Evolutionary conservation across 2,113 vertebrate species (phyloP), one percentile per base, ranked within the genome.

Genomic region (Willisornis vidua): DNA sequence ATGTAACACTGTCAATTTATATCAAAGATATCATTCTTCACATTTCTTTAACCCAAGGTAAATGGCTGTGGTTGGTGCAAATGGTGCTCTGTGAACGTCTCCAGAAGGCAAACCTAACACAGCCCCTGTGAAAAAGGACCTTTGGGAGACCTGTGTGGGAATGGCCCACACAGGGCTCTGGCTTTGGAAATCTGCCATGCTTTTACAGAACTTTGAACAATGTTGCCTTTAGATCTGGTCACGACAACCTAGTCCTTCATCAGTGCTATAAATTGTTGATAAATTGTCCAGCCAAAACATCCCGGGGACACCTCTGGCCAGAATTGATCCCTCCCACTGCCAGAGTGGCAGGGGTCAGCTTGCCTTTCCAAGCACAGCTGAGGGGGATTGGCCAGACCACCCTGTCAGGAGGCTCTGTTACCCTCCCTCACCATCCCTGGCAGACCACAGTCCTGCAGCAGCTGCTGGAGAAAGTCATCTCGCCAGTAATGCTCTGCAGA

Each of bases 381-480:
- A 20, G 59, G 37, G 43, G 65, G 46, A 55, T 59, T 12, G 41
- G 58, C 35, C 63, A n/a, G 29, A 14, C 9, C 51, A 46, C 11
- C 22, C 43, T n/a, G 15, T 15, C 6, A 4, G 3, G 25, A 76
- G 45, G 25, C 7, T 33, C 17, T 37, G 54, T 12, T 17, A 26
- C 51, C 39, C 58, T 23, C n/a, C 26, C 45, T 76, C 0, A 0
- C 6, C 13, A 14, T 59, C 16, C 24, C 26, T 4, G 4, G 10
- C 62, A 73, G 23, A 12, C 11, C 63, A 2, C 14, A 10, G 73
- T 39, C 49, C 70, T 49, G n/a, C 48, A 68, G 77, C 43, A 63
- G 73, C 74, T n/a, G 66, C 81, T 66, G 57, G 8, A n/a, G 3
- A 2, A 37, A 29, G 57, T 55, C 1, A 2, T n/a, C 35, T 7